Base-by-base conservation (phyloP, 1,140 invertebrate species). In the Prorops nasuta region DNA sequence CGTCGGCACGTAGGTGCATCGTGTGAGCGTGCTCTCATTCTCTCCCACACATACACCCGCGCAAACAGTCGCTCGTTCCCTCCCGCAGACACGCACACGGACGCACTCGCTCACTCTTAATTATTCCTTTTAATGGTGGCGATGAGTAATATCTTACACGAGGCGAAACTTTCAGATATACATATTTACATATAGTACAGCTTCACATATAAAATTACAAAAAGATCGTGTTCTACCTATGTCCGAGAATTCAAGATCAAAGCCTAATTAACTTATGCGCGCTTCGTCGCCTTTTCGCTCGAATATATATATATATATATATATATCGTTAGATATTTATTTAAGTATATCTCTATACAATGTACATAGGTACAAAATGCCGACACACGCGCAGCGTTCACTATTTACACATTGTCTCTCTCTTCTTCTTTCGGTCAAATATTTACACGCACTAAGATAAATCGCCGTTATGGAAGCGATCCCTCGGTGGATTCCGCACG, bases 101-200 rank as follows among this genome's bases (percentile, higher is more conserved):
- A 51, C 19, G 12, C 32, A 14, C 21, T 44, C 15, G 4, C 14
- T 31, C 2, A n/a, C 17, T 20, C 38, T 22, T 19, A 40, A 40
- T 40, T 22, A 40, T 20, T 22, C 34, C 44, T 59, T 56, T 62
- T 56, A 56, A 56, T 54, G 54, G 53, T 66, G 57, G 55, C 69
- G 55, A 61, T 22, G 55, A 66, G 64, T 63, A 67, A 47, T 76
- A 76, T 76, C 70, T 77, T 77, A 76, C 74, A 77, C 63, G 71
- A 76, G 75, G 74, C 74, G 67, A 67, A 65, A 60, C 69, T 57
- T 61, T 34, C 48, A 71, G n/a, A n/a, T 63, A 62, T 76, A 78
- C 76, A 77, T 78, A 78, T 78, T 67, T 78, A 78, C 76, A 78
- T 78, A 77, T 78, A 56, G 51, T 78, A 78, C 74, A 77, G 2